Evolutionary conservation across 2,888 invertebrate species (phyloP).

Genomic region (Xanthorhoe spadicearia): DNA sequence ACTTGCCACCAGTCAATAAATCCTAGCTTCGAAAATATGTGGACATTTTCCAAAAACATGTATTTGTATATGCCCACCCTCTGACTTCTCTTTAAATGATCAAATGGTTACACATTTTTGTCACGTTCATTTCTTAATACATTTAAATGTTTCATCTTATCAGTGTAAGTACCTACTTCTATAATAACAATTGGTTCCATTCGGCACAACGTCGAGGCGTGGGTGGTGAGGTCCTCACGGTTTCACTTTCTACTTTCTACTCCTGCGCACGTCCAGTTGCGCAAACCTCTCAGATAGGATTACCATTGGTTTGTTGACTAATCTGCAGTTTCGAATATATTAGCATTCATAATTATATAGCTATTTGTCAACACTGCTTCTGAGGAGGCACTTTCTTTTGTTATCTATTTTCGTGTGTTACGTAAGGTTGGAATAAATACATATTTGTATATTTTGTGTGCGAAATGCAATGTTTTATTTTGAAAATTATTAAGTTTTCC

Average conservation of each 20-base stretch:
- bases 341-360: constrained; percentile 25
- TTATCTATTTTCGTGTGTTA: neutral
- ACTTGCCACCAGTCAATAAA: too few relatives aligned
- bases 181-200: constrained; percentile 6
- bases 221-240: constrained; percentile 48
- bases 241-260: constrained; percentile 78
- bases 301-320: constrained; percentile 35
- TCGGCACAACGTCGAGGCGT: constrained; percentile 10
- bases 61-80: too few relatives aligned
- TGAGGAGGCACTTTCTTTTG: neutral
- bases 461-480: too few relatives aligned
- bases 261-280: constrained; percentile 61
- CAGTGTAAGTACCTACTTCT: neutral
- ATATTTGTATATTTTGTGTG: too few relatives aligned
- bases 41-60: too few relatives aligned
- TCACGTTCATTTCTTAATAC: too few relatives aligned
- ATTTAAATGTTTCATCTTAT: too few relatives aligned
- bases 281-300: constrained; percentile 50
- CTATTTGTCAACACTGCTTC: neutral
- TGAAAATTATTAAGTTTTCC: too few relatives aligned
- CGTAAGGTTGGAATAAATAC: too few relatives aligned
- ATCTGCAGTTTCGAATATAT: constrained; percentile 32
- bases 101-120: too few relatives aligned
- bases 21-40: too few relatives aligned
- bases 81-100: too few relatives aligned